Base-by-base conservation (phyloP, 2,113 vertebrate genomes). In the Notothenia coriiceps region DNA sequence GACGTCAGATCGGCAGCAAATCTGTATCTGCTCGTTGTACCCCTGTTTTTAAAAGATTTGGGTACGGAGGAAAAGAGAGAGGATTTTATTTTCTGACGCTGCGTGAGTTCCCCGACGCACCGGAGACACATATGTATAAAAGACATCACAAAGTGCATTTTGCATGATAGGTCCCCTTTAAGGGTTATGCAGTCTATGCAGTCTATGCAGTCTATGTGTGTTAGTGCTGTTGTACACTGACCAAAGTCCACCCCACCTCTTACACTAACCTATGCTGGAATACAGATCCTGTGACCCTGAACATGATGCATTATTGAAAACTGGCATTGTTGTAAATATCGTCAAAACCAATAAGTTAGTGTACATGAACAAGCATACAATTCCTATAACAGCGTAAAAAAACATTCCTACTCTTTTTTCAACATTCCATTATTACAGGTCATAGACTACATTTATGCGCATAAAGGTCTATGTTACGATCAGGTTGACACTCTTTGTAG, bases 251-350 rank as follows among this genome's bases (percentile, higher is more conserved):
- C 11, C 33, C 43, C 5, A 20, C 17, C 8, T 55, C 4, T 69
- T 44, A 11, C 49, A 3, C 35, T 35, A 18, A 18, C 69, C 40
- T 13, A 52, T 67, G 29, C n/a, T 57, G 43, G 7, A 57, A 29
- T 47, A 3, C 44, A 51, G 47, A 22, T 12, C 10, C 7, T 1
- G 17, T 60, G n/a, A 65, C 33, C 51, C 46, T 44, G 47, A 68
- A 67, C 10, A n/a, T 6, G 25, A 47, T 20, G 18, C 43, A 66
- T 65, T 56, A 67, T 22, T 52, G n/a, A 73, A 67, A 54, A 22
- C 15, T 46, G 29, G 17, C 14, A 29, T 35, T n/a, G 10, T 12
- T 55, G 15, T 52, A 29, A 29, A 65, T 33, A 59, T 79, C 17
- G 51, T 46, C 20, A 15, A 43, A 22, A 17, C 20, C 61, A 66